Conservation (phyloP, 2,797 vertebrate species). For the Sphaeramia orbicularis region DNA sequence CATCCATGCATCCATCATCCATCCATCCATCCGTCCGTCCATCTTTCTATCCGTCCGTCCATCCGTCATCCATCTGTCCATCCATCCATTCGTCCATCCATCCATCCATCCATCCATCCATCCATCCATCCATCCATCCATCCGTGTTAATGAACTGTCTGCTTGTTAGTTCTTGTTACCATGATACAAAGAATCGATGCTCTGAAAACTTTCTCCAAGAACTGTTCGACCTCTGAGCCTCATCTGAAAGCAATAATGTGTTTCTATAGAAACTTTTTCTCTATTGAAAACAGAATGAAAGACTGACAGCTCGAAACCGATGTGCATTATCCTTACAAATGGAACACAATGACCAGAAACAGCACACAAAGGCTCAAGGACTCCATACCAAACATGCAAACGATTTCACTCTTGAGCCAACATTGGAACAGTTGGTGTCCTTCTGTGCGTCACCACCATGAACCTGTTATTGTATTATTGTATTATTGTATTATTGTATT, state of each 20-base stretch:
- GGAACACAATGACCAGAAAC: conserved; percentile 7
- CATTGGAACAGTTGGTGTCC: background rate
- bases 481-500: no score
- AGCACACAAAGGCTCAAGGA: conserved; percentile 18
- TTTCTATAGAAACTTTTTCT: conserved; percentile 67
- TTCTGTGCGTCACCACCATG: background rate
- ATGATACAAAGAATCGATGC: no score
- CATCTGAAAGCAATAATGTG: conserved; percentile 32
- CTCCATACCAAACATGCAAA: background rate
- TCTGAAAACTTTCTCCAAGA: conserved; percentile 44
- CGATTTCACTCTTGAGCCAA: background rate
- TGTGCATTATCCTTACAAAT: conserved; percentile 5
- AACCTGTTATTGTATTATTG: no score
- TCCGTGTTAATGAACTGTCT: no score
- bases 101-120: no score
- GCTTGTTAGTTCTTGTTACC: conserved; percentile 54
- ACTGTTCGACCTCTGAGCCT: conserved; percentile 35
- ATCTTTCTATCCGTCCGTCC: no score
- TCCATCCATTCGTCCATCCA: no score
- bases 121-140: no score
- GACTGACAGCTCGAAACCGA: conserved; percentile 15
- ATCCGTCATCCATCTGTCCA: no score
- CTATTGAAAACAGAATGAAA: conserved; percentile 28
- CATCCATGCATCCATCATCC: no score
- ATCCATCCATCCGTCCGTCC: no score